Base-by-base conservation (phyloP, 2,113 vertebrate genomes). In the Indicator maculatus region DNA sequence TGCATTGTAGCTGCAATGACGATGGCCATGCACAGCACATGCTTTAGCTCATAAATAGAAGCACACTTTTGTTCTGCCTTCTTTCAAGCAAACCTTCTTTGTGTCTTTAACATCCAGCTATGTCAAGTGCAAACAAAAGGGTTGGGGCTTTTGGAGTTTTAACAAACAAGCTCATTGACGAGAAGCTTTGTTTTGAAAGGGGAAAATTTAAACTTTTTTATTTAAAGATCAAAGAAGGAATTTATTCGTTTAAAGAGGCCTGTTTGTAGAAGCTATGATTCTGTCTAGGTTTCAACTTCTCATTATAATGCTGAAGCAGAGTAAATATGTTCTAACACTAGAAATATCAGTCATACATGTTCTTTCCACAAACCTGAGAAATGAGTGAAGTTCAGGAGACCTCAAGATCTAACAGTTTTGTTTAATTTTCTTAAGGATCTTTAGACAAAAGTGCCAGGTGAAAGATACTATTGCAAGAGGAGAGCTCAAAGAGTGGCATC, bases 61-160 rank as follows among this genome's bases (percentile, higher is more conserved):
- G 47, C 4, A 0, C 39, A 12, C 75, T 96, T 96, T 94, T 96
- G 86, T 94, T 88, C 88, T 64, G 79, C 88, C 33, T 59, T 66
- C 60, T 93, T 95, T 93, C 90, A 88, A 39, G 60, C 30, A 38
- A 83, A 16, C 56, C 41, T 90, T 61, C 64, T 96, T 95, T 96
- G 92, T 95, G 75, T 36, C 76, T 61, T 83, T 63, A 52, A 15
- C 76, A 76, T 66, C 60, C 88, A 91, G 47, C 91, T n/a, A 45
- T 6, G 16, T 86, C 66, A 15, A 83, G 67, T 26, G 69, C 89
- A 86, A 82, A 71, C 74, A 95, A 89, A 96, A 73, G 47, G 31
- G 8, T 88, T 44, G 44, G 50, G 65, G 47, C 44, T 89, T 89
- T 71, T 4, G 61, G 36, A 30, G 44, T 90, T 55, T 92, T 65